Conservation (phyloP, 1,140 invertebrate species). For the Penaeus vannamei region DNA sequence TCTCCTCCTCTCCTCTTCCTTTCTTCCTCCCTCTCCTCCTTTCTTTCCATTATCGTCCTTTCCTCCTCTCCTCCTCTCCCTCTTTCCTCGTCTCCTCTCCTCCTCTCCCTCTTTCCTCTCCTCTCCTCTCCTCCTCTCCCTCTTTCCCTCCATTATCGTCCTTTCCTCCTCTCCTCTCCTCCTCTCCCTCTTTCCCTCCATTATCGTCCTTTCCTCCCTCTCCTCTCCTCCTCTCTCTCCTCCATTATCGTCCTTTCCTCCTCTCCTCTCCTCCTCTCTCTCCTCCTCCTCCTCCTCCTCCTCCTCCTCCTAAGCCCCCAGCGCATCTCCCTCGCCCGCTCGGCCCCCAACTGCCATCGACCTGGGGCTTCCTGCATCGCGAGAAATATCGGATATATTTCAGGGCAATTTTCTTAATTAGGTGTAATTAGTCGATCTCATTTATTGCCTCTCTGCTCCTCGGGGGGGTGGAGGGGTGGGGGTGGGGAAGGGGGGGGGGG, state of each 20-base stretch:
- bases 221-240: background rate
- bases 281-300: background rate
- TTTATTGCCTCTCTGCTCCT: no score
- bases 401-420: no score
- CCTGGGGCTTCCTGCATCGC: no score
- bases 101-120: no score
- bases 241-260: background rate
- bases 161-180: background rate
- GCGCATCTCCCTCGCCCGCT: no score
- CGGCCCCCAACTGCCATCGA: no score
- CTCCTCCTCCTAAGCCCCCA: background rate
- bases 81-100: no score
- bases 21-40: background rate
- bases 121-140: background rate
- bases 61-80: background rate
- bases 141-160: background rate
- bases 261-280: background rate
- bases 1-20: background rate
- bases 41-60: background rate
- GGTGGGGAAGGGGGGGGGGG: no score
- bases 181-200: background rate
- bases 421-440: no score
- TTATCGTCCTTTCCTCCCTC: background rate
- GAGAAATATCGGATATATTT: no score
- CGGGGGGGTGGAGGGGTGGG: no score